A percentile compares a stretch with the other conserved stretches of the same genome.
Conservation (phyloP, 2,797 vertebrate genomes). For the Sebastes wilsoni region DNA sequence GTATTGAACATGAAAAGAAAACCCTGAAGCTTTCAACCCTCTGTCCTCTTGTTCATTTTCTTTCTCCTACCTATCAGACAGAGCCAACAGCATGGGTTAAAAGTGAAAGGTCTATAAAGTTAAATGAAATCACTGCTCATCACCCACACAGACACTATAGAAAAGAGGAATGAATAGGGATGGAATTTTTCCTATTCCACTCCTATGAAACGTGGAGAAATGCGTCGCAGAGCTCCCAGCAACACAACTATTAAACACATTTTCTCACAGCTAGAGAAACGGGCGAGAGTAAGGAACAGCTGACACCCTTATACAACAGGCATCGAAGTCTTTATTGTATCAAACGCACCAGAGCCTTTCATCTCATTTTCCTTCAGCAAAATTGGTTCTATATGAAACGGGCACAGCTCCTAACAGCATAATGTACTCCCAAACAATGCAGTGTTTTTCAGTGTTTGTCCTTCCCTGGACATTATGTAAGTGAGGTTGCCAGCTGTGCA, state of each 20-base stretch:
- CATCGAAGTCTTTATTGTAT: neutral
- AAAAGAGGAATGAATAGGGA: neutral
- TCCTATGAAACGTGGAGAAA: conserved; percentile 27
- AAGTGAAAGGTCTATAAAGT: neutral
- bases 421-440: neutral
- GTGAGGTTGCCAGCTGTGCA: conserved; percentile 28
- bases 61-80: neutral
- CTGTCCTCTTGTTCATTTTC: neutral
- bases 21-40: neutral
- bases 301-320: neutral
- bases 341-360: neutral
- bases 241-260: conserved; percentile 28
- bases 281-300: neutral
- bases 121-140: neutral
- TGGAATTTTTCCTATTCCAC: conserved; percentile 15
- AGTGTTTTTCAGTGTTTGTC: neutral
- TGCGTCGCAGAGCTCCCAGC: conserved; percentile 22
- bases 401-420: neutral
- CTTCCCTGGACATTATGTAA: conserved; percentile 14
- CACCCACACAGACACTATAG: neutral
- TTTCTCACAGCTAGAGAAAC: conserved; percentile 14
- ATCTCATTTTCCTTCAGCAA: neutral
- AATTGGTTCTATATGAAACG: neutral
- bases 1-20: neutral
- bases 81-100: neutral